A percentile compares a stretch with the other conserved stretches of the same genome.
Evolutionary conservation across 2,113 vertebrate species (phyloP).

Genomic region (Ranitomeya variabilis): DNA sequence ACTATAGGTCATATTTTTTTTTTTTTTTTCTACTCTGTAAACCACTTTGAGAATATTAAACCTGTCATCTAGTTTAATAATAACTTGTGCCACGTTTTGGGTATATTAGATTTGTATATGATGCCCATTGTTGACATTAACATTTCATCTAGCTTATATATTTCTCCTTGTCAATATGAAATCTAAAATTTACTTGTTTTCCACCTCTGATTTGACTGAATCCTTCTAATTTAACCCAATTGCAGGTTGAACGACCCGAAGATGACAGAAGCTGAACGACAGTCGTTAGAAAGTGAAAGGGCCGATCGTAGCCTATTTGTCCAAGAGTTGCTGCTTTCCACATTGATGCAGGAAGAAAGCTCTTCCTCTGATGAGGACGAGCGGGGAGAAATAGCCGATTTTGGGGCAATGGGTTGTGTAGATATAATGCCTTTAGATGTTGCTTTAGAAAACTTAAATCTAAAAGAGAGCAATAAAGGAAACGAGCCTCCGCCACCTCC

Average conservation of each 20-base stretch:
- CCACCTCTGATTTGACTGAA: neutral
- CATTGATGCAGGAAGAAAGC: slow-evolving; percentile 94
- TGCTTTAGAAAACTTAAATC: slow-evolving; percentile 98
- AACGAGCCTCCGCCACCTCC: slow-evolving; percentile 98
- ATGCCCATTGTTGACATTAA: neutral
- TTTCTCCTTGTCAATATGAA: neutral
- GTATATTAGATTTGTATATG: neutral
- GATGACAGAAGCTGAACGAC: slow-evolving; percentile 93
- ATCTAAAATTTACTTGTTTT: neutral
- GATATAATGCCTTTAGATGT: slow-evolving; percentile 99
- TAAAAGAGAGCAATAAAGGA: slow-evolving; percentile 94
- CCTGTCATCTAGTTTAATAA: too few relatives aligned
- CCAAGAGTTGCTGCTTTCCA: slow-evolving; percentile 96
- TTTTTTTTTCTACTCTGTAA: too few relatives aligned
- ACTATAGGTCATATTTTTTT: too few relatives aligned
- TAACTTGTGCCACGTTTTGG: too few relatives aligned
- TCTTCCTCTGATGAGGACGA: slow-evolving; percentile 98
- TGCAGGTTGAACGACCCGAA: slow-evolving; percentile 96
- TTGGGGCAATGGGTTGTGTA: slow-evolving; percentile 99
- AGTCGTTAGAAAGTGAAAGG: slow-evolving; percentile 90
- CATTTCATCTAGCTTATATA: neutral
- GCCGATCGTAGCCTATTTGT: slow-evolving; percentile 97
- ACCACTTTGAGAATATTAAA: too few relatives aligned
- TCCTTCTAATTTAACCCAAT: slow-evolving; percentile 44
- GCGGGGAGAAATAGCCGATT: slow-evolving; percentile 93